Evolutionary conservation across 2,797 vertebrate genomes (phyloP), one percentile per base, ranked within the genome.

Genomic region (Oryzias sinensis): DNA sequence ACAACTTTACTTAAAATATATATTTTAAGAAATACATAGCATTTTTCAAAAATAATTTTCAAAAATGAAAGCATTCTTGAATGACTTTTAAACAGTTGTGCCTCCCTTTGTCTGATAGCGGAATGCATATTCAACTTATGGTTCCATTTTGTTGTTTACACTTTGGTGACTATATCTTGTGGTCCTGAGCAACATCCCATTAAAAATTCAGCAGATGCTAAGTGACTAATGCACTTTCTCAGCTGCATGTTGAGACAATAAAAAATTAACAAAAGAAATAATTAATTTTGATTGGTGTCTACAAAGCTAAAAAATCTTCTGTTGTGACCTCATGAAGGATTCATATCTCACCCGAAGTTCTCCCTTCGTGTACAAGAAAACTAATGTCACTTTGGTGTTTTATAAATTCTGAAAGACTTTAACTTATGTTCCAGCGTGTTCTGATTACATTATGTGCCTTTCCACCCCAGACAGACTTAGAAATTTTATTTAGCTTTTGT

Each of bases 221-320:
- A 93, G 92, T 88, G 85, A 90, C 92, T 93, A 94, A 94, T 94
- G 92, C 88, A 91, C 89, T 94, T 93, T 90, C 91, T 92, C 80
- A 80, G 84, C 92, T 87, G 70, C 81, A 79, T 86, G 92, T 91
- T 88, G 88, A 87, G 87, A 88, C 81, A 72, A 93, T 96, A 83
- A 96, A 97, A 95, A 93, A 94, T 96, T 94, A 93, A 96, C 89
- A 89, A 87, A 81, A 87, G 90, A 92, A 87, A 89, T 93, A 94
- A 91, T 92, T 91, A 89, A 94, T 93, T 93, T 93, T 93, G 91
- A 95, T 95, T 93, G 92, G 91, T 93, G 88, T 87, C 86, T 57
- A 83, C 90, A 91, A 91, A 89, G 88, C 89, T 92, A 56, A 90
- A 90, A 93, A 94, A 93, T 22, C 88, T 88, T 89, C 77, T 92